Evolutionary conservation across 2,888 invertebrate genomes (phyloP).

Genomic region (Yponomeuta malinellus): DNA sequence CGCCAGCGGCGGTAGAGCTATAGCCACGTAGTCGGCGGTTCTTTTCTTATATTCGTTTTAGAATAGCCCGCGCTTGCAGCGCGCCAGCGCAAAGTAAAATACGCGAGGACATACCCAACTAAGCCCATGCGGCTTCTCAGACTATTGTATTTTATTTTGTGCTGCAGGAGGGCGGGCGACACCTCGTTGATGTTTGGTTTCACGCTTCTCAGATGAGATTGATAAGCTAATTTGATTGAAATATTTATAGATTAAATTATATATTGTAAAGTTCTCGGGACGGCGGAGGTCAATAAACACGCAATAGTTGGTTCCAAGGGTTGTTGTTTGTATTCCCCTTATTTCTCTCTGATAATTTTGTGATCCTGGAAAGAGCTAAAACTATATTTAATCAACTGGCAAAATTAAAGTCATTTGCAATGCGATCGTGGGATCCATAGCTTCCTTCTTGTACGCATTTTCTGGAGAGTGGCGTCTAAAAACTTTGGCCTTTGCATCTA

Average conservation of each 20-base stretch:
- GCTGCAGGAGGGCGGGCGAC: slow-evolving; percentile 41
- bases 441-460: no score
- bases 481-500: no score
- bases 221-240: slow-evolving; percentile 25
- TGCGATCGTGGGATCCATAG: no score
- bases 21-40: slow-evolving; percentile 73
- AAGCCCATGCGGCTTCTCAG: neutral
- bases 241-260: slow-evolving; percentile 54
- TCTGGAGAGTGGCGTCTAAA: no score
- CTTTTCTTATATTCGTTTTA: slow-evolving; percentile 70
- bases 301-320: slow-evolving; percentile 74
- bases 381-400: no score
- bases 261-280: slow-evolving; percentile 63
- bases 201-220: slow-evolving; percentile 65
- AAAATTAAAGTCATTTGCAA: no score
- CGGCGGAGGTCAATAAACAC: slow-evolving; percentile 75
- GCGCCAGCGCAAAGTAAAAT: slow-evolving; percentile 11
- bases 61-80: slow-evolving; percentile 48
- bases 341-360: neutral
- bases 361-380: no score
- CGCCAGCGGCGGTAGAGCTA: slow-evolving; percentile 49
- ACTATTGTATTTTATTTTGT: neutral
- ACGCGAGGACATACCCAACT: neutral
- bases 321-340: slow-evolving; percentile 35
- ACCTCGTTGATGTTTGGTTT: slow-evolving; percentile 56